A percentile compares a stretch with the other conserved stretches of the same genome.
These are phyloP conservation scores for Lithobates sylvaticus DNA, from an alignment of 2,797 vertebrate genomes.

Conservation along the genomic window DNA sequence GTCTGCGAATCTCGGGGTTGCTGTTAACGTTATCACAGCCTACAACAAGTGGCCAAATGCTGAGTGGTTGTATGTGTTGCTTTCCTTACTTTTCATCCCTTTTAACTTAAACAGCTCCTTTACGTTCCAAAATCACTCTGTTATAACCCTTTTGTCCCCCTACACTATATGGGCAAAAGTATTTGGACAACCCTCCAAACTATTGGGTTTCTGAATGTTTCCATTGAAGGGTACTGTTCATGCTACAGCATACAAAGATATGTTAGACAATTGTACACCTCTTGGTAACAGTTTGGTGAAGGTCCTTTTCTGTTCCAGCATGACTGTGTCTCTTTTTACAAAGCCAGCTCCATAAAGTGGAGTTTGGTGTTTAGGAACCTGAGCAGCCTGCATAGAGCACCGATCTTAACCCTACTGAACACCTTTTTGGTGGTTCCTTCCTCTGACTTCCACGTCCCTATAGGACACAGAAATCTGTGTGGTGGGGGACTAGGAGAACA, in stretches of 20 bases:
- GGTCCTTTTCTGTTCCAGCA: too few species aligned
- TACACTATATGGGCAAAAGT: too few species aligned
- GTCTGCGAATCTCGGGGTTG: constrained; percentile 68
- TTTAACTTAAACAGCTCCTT: background rate
- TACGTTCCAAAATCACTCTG: background rate
- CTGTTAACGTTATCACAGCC: constrained; percentile 69
- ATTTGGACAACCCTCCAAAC: too few species aligned
- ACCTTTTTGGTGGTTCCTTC: background rate
- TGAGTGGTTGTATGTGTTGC: constrained; percentile 89
- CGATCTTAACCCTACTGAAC: background rate
- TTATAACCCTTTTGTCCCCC: too few species aligned
- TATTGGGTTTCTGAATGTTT: too few species aligned
- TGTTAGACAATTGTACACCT: too few species aligned
- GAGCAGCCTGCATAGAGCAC: background rate
- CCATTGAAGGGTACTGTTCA: too few species aligned
- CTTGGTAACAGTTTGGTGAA: too few species aligned
- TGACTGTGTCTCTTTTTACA: too few species aligned
- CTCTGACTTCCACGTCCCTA: background rate
- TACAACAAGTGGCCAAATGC: constrained; percentile 81
- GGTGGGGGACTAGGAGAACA: background rate
- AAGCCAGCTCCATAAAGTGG: too few species aligned
- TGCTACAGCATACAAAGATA: too few species aligned
- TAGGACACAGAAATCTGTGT: background rate
- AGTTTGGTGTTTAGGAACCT: background rate
- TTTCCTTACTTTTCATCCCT: background rate